Evolutionary conservation across 2,797 vertebrate species (phyloP).

Genomic region (Rhyacichthys aspro): DNA sequence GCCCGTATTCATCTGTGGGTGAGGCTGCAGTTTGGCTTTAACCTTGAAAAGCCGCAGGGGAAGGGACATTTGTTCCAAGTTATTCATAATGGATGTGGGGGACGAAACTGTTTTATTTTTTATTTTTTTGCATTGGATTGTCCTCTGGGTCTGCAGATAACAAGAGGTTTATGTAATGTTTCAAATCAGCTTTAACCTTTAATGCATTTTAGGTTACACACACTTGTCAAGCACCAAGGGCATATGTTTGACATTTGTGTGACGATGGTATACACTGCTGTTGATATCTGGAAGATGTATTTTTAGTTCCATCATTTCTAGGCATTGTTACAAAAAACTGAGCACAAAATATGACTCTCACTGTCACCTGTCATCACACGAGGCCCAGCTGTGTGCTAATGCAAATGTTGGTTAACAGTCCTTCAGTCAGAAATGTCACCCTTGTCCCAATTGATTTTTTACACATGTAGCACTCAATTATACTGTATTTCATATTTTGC

Average conservation of each 20-base stretch:
- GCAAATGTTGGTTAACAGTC: too few relatives aligned
- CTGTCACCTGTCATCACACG: too few relatives aligned
- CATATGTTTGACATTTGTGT: constrained; percentile 2
- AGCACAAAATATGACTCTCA: too few relatives aligned
- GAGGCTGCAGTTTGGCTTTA: constrained; percentile 43
- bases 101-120: constrained; percentile 55
- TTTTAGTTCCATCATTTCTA: too few relatives aligned
- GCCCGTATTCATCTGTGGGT: constrained; percentile 41
- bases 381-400: too few relatives aligned
- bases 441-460: too few relatives aligned
- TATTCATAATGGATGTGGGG: constrained; percentile 36
- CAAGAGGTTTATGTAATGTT: constrained; percentile 50
- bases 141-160: constrained; percentile 48
- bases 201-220: constrained; percentile 23
- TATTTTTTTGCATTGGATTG: constrained; percentile 26
- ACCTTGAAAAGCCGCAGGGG: constrained; percentile 57
- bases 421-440: too few relatives aligned
- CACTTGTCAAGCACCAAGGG: neutral
- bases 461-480: too few relatives aligned
- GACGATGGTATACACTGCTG: neutral
- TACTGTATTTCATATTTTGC: too few relatives aligned
- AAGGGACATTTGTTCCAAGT: constrained; percentile 45
- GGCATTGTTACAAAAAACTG: too few relatives aligned
- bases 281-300: too few relatives aligned
- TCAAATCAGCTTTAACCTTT: constrained; percentile 36